phyloP scores from a whole-genome alignment of 2,888 invertebrate species.

The Agrenia bidenticulata region DNA sequence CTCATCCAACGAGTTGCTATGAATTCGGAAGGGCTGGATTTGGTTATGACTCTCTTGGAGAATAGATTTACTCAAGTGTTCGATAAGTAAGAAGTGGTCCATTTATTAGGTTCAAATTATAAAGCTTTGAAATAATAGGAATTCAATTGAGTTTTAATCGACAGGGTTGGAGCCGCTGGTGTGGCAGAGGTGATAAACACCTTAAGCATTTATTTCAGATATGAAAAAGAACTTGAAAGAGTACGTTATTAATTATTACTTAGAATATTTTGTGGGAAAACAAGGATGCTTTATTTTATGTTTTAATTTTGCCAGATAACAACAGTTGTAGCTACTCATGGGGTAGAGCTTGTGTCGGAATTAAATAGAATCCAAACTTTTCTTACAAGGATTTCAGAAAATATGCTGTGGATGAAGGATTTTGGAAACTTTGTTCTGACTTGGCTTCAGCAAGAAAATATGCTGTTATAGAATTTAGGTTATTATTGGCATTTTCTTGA shows the following conservation, averaged over 20 bases:
- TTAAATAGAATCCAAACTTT: background rate
- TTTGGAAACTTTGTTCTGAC: background rate
- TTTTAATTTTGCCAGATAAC: background rate
- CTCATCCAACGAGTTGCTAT: slow-evolving; percentile 5
- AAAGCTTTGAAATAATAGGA: background rate
- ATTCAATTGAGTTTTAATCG: background rate
- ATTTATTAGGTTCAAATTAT: slow-evolving; percentile 2
- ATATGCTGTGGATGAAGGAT: background rate
- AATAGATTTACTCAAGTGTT: background rate
- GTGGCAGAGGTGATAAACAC: background rate
- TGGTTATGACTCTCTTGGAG: background rate
- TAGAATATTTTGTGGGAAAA: background rate
- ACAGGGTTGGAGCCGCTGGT: slow-evolving; percentile 1
- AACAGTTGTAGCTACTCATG: background rate
- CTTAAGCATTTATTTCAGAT: background rate
- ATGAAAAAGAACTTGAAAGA: background rate
- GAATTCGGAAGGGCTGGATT: slow-evolving; percentile 4
- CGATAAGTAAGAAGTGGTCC: background rate
- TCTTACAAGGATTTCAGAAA: background rate
- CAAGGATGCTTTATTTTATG: background rate
- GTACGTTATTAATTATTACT: background rate
- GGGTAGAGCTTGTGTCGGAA: background rate
- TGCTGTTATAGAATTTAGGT: too few relatives aligned
- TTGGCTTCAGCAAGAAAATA: too few relatives aligned
- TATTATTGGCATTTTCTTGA: too few relatives aligned